Evolutionary conservation across 1,140 invertebrate species (phyloP), one percentile per base, ranked within the genome.

Genomic region (Drosophila kohkoa): DNA sequence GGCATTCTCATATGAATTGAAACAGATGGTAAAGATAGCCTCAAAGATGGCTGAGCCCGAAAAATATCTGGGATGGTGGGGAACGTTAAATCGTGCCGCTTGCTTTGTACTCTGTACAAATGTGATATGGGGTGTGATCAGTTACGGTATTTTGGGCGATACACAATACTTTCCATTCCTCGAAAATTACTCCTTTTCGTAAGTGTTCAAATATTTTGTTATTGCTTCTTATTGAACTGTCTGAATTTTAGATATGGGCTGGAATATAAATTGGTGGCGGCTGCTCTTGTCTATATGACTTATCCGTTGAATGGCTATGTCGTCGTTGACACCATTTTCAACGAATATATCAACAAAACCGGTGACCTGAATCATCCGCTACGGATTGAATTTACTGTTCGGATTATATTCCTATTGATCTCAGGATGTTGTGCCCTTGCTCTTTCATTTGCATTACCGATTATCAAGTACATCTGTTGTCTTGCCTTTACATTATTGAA

Each of bases 261-360:
- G 1, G 0, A 5, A 5, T 11, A 1, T 16, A 57, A 57, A 35
- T 20, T 43, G 7, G 13, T 3, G 3, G 16, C 10, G 28, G 20
- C 41, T 13, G 25, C 16, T 11, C 1, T 15, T 11, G 41, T 59
- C 15, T 46, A 25, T n/a, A 10, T 59, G 2, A 45, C 57, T 1
- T 59, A 45, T 59, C 57, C 57, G 13, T 13, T 59, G 5, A 60
- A 43, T n/a, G 58, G 43, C 3, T 60, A 30, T 13, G 13, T 60
- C 0, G 25, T 45, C 3, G n/a, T 60, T 1, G 58, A 60, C 7
- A 60, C 16, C 3, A 60, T 60, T 32, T 43, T 46, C 11, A 28
- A 46, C 1, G 11, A 60, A 16, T 60, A 60, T 35, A 48, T 60
- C 5, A 32, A 5, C 3, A 5, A 1, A 7, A 3, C 2, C 7